Conservation (phyloP, 2,113 vertebrate genomes). For the Tringa solitaria region DNA sequence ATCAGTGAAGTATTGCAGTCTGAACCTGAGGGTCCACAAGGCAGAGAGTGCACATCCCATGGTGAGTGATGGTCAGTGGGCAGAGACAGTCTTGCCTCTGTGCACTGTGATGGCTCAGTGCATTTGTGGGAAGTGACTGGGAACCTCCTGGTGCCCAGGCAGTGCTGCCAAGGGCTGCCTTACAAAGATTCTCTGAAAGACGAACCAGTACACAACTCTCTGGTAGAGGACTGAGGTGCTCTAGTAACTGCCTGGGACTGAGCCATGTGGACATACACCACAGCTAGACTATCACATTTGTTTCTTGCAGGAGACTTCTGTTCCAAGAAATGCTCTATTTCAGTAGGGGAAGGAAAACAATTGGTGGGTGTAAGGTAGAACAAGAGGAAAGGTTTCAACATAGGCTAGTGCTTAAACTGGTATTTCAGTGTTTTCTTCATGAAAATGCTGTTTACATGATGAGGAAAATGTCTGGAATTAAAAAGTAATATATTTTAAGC, state of each 20-base stretch:
- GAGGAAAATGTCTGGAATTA: background rate
- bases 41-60: accelerated
- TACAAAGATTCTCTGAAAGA: background rate
- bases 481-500: background rate
- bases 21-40: accelerated
- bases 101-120: background rate
- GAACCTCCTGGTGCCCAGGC: accelerated
- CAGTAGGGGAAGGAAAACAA: background rate
- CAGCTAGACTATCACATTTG: background rate
- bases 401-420: background rate
- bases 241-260: background rate
- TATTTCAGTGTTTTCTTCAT: background rate
- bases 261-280: background rate
- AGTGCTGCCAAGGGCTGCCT: background rate
- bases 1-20: background rate
- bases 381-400: background rate
- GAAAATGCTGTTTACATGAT: background rate
- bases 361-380: background rate
- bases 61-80: background rate
- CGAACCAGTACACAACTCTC: background rate
- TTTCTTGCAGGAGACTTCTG: background rate
- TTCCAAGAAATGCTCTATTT: background rate
- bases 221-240: background rate
- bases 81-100: background rate
- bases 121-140: background rate